Evolutionary conservation across 2,888 invertebrate species (phyloP), one percentile per base, ranked within the genome.

Genomic region (Merodon equestris): DNA sequence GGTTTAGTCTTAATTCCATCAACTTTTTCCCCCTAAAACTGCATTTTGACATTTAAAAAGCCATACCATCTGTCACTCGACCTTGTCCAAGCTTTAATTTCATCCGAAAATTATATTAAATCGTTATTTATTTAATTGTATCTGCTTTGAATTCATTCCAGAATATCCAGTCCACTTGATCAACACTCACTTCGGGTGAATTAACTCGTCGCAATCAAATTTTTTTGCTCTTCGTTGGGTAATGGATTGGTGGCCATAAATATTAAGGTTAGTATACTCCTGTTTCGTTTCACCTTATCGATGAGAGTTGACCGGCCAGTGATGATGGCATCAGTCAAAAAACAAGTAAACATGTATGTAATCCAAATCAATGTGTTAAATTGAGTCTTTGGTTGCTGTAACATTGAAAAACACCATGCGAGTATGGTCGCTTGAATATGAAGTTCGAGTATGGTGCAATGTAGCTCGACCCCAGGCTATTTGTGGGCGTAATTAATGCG

Each of bases 401-500:
- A 27, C 27, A 27, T 27, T 27, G n/a, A n/a, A n/a, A n/a, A n/a
- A n/a, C n/a, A n/a, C n/a, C n/a, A n/a, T n/a, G n/a, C n/a, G n/a
- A n/a, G n/a, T n/a, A n/a, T n/a, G n/a, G n/a, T n/a, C n/a, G n/a
- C n/a, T n/a, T n/a, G n/a, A n/a, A n/a, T 27, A 27, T 27, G 27
- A 27, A n/a, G n/a, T 27, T 27, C 27, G 27, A 27, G 27, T 27
- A 27, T 27, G 27, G 7, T 2, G 27, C 27, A 27, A 7, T 27
- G 27, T 27, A 7, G 7, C 3, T 2, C 40, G 1, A 17, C 18
- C 14, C 48, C 53, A 15, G 7, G 36, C 12, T n/a, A n/a, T n/a
- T n/a, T n/a, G 54, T 63, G 60, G 14, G 18, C 73, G 47, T 68
- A 63, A 73, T 68, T 68, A 73, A 77, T 73, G 58, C 40, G 27